A percentile compares a stretch with the other conserved stretches of the same genome.
Evolutionary conservation across 2,888 invertebrate genomes (phyloP).

Genomic region (Slavum lentiscoides): DNA sequence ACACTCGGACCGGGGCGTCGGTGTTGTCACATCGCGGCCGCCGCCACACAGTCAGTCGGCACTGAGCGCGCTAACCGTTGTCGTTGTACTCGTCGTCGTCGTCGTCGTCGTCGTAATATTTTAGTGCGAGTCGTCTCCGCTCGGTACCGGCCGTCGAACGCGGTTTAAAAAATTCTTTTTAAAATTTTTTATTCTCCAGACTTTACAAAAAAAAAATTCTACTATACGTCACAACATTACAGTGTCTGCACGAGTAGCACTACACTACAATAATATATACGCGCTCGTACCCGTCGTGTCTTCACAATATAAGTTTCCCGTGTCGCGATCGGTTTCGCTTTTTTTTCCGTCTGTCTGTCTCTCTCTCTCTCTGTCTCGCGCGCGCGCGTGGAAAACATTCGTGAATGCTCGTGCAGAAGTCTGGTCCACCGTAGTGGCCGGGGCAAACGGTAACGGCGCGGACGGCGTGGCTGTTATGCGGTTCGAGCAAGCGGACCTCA

Average conservation of each 20-base stretch:
- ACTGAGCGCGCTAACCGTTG: conserved; percentile 52
- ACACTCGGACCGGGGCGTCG: conserved; percentile 59
- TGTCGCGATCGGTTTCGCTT: neutral
- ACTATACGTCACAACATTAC: too few relatives aligned
- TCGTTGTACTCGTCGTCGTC: conserved; percentile 28
- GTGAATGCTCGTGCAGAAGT: conserved; percentile 50
- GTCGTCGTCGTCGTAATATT: neutral
- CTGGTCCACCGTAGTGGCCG: conserved; percentile 53
- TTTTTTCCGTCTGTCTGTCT: neutral
- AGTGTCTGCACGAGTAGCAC: too few relatives aligned
- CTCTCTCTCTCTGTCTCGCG: neutral
- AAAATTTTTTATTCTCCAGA: too few relatives aligned
- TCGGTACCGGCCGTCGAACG: too few relatives aligned
- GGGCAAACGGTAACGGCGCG: conserved; percentile 52
- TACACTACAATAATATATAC: too few relatives aligned
- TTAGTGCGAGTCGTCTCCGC: too few relatives aligned
- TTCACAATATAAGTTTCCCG: too few relatives aligned
- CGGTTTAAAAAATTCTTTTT: too few relatives aligned
- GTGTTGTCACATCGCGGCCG: conserved; percentile 56
- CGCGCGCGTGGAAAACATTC: conserved; percentile 40
- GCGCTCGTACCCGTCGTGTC: neutral
- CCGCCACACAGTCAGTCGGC: conserved; percentile 54
- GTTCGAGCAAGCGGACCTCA: conserved; percentile 69
- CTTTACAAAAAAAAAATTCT: too few relatives aligned
- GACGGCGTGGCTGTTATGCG: conserved; percentile 65